Evolutionary conservation across 2,888 invertebrate species (phyloP).

Genomic region (Thumatha senex): DNA sequence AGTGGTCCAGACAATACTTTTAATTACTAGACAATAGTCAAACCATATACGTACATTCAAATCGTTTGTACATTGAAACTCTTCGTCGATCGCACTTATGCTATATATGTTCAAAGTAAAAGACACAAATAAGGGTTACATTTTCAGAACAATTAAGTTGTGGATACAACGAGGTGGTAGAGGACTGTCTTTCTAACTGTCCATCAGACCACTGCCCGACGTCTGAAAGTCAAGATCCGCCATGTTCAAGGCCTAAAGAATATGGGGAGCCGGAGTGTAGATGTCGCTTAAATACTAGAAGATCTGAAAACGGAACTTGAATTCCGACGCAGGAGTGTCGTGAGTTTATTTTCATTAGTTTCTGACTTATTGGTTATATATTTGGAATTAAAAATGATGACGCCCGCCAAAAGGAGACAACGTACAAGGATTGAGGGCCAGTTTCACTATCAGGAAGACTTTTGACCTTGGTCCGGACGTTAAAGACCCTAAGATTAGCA

Average conservation of each 20-base stretch:
- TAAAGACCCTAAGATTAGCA: no score
- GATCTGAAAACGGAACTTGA: constrained; percentile 42
- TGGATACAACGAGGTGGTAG: constrained; percentile 19
- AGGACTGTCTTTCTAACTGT: constrained; percentile 31
- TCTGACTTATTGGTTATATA: background rate
- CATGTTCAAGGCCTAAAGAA: constrained; percentile 9
- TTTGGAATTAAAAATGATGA: background rate
- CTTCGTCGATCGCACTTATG: no score
- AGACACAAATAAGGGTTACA: background rate
- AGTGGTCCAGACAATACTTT: no score
- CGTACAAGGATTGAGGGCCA: no score
- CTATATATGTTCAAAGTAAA: no score
- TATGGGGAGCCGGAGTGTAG: constrained; percentile 35
- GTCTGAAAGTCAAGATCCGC: constrained; percentile 13
- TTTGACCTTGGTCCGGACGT: no score
- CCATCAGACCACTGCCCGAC: constrained; percentile 39
- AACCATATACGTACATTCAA: no score
- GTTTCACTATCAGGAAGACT: no score
- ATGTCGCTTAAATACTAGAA: constrained; percentile 43
- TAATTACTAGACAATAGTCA: no score
- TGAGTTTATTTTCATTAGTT: constrained; percentile 29
- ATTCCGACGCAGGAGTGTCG: constrained; percentile 44
- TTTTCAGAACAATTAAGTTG: constrained; percentile 26
- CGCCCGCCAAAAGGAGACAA: no score
- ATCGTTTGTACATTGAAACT: no score